Evolutionary conservation across 2,888 invertebrate species (phyloP), one percentile per base, ranked within the genome.

Genomic region (Epirrhoe tristata): DNA sequence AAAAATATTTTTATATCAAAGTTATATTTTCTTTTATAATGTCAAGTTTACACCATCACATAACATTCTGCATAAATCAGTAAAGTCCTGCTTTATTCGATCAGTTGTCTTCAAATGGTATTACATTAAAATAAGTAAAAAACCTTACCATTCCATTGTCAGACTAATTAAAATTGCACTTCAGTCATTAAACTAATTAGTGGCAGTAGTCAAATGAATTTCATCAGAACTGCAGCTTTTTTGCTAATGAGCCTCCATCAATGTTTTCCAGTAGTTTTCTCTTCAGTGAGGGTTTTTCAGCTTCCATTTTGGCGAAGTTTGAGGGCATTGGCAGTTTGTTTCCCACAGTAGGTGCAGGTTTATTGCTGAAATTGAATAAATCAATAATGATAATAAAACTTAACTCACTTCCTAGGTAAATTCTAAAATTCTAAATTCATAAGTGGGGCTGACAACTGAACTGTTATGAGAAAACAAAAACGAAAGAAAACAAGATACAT

Each of bases 321-420:
- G 95, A 94, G 1, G 98, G 97, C 81, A 97, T 93, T 0, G 99
- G 99, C 61, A 99, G 87, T 82, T 97, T 97, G n/a, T 95, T 89
- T 1, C 98, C 98, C 6, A 96, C 92, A 0, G 98, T 96, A 0
- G 99, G 98, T 6, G 97, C 95, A 4, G 99, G 99, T 85, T 97
- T 97, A 83, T 97, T 98, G 76, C 96, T 95, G 86, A 43, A 89
- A 88, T 64, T 63, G 24, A 24, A 69, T 5, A 54, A 57, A 14
- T 24, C 24, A 39, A 55, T 2, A 39, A 32, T 14, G 12, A 12
- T 43, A n/a, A n/a, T n/a, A 10, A 12, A 43, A 43, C 12, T 12
- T 3, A 0, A 43, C 39, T 36, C 6, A 7, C 36, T 36, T 7
- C 6, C 36, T 36, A 39, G 39, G 39, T 10, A 10, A 10, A 34